phyloP scores from a whole-genome alignment of 2,888 invertebrate genomes.

The Apeira syringaria region DNA sequence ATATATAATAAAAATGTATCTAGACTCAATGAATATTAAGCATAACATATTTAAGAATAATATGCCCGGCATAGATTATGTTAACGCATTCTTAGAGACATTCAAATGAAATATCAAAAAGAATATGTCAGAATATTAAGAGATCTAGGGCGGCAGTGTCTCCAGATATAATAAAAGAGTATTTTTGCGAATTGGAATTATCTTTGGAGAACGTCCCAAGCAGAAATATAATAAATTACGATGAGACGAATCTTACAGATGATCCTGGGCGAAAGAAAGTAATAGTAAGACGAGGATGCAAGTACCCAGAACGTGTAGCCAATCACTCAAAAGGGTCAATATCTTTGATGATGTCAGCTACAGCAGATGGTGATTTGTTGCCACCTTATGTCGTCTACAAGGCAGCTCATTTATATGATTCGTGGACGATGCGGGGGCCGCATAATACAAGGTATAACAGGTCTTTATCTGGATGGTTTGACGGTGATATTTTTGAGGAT shows the following conservation, averaged over 20 bases:
- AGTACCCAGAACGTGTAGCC: slow-evolving; percentile 6
- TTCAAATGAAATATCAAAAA: slow-evolving; percentile 26
- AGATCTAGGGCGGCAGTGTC: slow-evolving; percentile 29
- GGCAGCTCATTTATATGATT: background rate
- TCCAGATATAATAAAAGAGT: slow-evolving; percentile 5
- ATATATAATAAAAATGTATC: background rate
- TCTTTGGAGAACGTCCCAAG: background rate
- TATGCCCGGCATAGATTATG: background rate
- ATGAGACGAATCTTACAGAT: background rate
- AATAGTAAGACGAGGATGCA: slow-evolving; percentile 1
- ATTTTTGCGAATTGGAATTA: slow-evolving; percentile 1
- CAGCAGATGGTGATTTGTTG: background rate
- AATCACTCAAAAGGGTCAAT: slow-evolving; percentile 3
- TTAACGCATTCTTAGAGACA: slow-evolving; percentile 7
- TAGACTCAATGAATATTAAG: background rate
- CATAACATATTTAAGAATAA: background rate
- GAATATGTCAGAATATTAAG: slow-evolving; percentile 36
- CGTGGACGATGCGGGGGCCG: background rate
- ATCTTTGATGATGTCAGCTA: slow-evolving; percentile 3
- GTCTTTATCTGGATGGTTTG: slow-evolving; percentile 51
- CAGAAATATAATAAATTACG: slow-evolving; percentile 5
- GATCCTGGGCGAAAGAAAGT: slow-evolving; percentile 4
- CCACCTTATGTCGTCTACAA: slow-evolving; percentile 8
- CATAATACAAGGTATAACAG: slow-evolving; percentile 46
- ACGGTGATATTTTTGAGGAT: slow-evolving; percentile 44